A percentile compares a stretch with the other conserved stretches of the same genome.
phyloP scores from a whole-genome alignment of 2,888 invertebrate species.

The Sclerodermus sp. region DNA sequence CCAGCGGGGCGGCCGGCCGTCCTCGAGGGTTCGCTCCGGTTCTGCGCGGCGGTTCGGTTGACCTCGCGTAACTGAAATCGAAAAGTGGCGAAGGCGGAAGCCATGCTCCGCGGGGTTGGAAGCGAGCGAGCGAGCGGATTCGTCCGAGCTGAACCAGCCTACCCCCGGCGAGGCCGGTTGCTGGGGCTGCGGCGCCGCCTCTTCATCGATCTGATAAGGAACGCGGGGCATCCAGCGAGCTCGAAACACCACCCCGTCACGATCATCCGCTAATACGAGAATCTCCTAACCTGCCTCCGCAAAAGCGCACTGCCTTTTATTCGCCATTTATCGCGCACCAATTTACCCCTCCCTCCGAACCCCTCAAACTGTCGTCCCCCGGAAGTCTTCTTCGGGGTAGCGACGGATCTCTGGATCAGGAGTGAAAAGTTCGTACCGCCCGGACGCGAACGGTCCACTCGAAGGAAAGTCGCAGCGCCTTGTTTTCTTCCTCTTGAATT shows the following conservation, averaged over 20 bases:
- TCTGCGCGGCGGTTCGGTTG: conserved; percentile 26
- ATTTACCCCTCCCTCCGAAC: too few species aligned
- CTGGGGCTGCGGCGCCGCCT: conserved; percentile 46
- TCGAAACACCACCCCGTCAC: not conserved
- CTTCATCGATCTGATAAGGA: conserved; percentile 52
- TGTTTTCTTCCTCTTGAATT: too few species aligned
- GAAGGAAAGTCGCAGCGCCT: too few species aligned
- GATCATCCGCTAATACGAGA: not conserved
- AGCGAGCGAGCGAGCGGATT: conserved; percentile 27
- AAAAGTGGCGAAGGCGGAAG: conserved; percentile 30
- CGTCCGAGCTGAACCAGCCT: conserved; percentile 42
- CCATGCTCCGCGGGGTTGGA: conserved; percentile 31
- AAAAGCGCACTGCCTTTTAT: not conserved
- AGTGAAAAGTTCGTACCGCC: too few species aligned
- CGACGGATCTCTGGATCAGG: too few species aligned
- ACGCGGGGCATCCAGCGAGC: conserved; percentile 1
- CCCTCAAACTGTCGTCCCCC: too few species aligned
- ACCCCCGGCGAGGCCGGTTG: conserved; percentile 28
- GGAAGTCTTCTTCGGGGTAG: too few species aligned
- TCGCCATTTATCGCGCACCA: not conserved
- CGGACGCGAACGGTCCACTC: too few species aligned
- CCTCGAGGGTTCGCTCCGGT: too few species aligned
- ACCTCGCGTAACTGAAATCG: conserved; percentile 30
- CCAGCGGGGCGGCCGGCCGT: too few species aligned
- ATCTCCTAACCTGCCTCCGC: conserved; percentile 1